Base-by-base conservation (phyloP, 2,888 invertebrate genomes). In the Neoascia interrupta region DNA sequence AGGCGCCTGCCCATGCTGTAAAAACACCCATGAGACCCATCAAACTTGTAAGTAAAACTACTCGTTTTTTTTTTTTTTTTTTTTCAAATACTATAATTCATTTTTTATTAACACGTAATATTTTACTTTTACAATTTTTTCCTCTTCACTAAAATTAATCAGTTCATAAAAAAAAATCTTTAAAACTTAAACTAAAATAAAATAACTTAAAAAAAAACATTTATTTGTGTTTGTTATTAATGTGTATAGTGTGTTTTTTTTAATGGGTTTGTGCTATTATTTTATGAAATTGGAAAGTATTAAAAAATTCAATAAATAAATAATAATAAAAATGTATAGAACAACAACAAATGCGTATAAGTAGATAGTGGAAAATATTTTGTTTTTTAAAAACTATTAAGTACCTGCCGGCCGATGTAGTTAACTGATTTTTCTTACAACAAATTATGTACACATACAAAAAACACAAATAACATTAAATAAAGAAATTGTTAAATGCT, bases 41-140 rank as follows among this genome's bases (percentile, higher is more conserved):
- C n/a, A n/a, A n/a, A n/a, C n/a, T n/a, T n/a, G n/a, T n/a, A n/a
- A n/a, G n/a, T n/a, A n/a, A n/a, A n/a, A n/a, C n/a, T n/a, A n/a
- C n/a, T n/a, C n/a, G n/a, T n/a, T n/a, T n/a, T n/a, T n/a, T n/a
- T n/a, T n/a, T n/a, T n/a, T n/a, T 31, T 31, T 26, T 26, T 26
- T 39, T 58, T 64, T 76, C 49, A 58, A 69, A 69, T 69, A 69
- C 49, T 66, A 47, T 72, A 76, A 66, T 76, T 76, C 56, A 76
- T 72, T 49, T 72, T 74, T 76, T 76, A 76, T 76, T 76, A 64
- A 76, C 76, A 76, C 60, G 53, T 70, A 76, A 37, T 64, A 64
- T 70, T 49, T 60, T 45, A 6, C 21, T 60, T 37, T 69, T 8
- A 31, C n/a, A 37, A 39, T 41, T 49, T 68, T 58, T 54, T 34